Conservation (phyloP, 2,888 invertebrate species). For the Polymixis lichenea region DNA sequence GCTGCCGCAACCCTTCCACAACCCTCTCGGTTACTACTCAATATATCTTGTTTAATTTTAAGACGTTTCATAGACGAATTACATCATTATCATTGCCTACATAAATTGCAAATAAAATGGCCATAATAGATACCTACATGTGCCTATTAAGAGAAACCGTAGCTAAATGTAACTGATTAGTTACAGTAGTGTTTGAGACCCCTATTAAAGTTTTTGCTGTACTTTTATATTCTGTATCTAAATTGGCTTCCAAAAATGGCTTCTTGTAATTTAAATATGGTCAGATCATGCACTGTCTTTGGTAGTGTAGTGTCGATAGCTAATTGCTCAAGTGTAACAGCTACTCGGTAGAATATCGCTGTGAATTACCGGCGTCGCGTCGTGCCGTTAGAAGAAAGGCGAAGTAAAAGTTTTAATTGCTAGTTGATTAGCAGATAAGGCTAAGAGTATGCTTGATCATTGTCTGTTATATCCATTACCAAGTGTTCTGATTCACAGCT, state of each 20-base stretch:
- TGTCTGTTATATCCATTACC: slow-evolving; percentile 59
- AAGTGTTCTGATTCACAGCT: slow-evolving; percentile 56
- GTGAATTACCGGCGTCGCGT: slow-evolving; percentile 38
- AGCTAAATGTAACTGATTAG: slow-evolving; percentile 53
- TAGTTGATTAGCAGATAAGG: slow-evolving; percentile 64
- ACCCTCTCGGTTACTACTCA: neutral
- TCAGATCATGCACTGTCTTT: slow-evolving; percentile 13
- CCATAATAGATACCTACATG: slow-evolving; percentile 38
- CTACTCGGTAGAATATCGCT: slow-evolving; percentile 14
- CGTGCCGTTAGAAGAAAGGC: slow-evolving; percentile 61
- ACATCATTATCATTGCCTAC: slow-evolving; percentile 2
- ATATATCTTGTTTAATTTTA: neutral
- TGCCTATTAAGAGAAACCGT: slow-evolving; percentile 49
- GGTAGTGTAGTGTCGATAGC: neutral
- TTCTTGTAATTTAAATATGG: slow-evolving; percentile 34
- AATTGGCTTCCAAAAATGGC: slow-evolving; percentile 39
- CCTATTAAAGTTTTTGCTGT: slow-evolving; percentile 54
- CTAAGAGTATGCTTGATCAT: slow-evolving; percentile 62
- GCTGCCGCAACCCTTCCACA: neutral
- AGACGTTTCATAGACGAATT: slow-evolving; percentile 1
- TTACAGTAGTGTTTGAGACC: slow-evolving; percentile 49
- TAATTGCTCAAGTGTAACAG: slow-evolving; percentile 31
- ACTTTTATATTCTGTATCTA: slow-evolving; percentile 56
- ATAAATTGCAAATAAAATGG: slow-evolving; percentile 36
- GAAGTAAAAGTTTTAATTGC: slow-evolving; percentile 77